phyloP scores from a whole-genome alignment of 2,797 vertebrate genomes.

The Perodicticus potto region DNA sequence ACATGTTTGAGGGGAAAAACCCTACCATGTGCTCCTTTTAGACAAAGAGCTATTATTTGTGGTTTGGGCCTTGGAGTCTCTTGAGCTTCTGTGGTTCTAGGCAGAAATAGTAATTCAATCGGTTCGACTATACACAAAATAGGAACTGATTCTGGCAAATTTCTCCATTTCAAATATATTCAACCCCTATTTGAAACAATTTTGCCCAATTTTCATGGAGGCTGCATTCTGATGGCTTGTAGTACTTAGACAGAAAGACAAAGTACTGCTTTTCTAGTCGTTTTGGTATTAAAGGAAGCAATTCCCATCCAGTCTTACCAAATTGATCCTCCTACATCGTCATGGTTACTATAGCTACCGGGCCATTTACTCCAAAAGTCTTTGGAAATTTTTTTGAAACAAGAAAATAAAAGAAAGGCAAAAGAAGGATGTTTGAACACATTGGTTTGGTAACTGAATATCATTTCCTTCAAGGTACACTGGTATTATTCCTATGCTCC shows the following conservation, averaged over 20 bases:
- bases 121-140: conserved; percentile 75
- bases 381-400: conserved; percentile 9
- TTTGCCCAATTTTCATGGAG: conserved; percentile 69
- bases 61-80: conserved; percentile 72
- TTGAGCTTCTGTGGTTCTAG: conserved; percentile 80
- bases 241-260: conserved; percentile 58
- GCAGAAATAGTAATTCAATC: conserved; percentile 80
- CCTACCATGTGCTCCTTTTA: conserved; percentile 30
- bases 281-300: conserved; percentile 53
- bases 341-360: not conserved
- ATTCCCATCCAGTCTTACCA: conserved; percentile 16
- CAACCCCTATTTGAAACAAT: conserved; percentile 76
- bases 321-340: conserved; percentile 12
- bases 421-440: not conserved
- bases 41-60: conserved; percentile 79
- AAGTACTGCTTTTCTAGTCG: conserved; percentile 47
- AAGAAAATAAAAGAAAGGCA: conserved; percentile 4
- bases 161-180: conserved; percentile 78
- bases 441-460: not conserved
- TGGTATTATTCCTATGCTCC: not conserved
- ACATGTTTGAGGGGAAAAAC: conserved; percentile 62
- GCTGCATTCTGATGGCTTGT: conserved; percentile 60
- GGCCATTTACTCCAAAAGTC: conserved; percentile 29
- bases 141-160: conserved; percentile 80
- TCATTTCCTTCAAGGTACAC: not conserved